phyloP scores from a whole-genome alignment of 2,113 vertebrate genomes.

The Perccottus glenii region DNA sequence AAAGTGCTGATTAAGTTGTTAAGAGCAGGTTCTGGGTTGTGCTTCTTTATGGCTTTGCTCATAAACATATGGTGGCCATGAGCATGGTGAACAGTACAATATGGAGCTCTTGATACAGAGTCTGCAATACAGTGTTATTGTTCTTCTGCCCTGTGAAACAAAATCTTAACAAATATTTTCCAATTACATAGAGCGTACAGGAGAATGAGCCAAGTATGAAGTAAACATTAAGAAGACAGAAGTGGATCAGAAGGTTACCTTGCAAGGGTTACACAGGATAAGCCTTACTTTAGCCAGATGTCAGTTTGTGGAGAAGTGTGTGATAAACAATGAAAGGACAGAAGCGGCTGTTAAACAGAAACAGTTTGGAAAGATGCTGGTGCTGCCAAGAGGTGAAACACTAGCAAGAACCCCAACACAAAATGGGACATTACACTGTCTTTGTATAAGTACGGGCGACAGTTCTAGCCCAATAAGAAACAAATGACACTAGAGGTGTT shows the following conservation, averaged over 20 bases:
- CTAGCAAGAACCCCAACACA: not conserved
- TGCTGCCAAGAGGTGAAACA: slow-evolving; percentile 21
- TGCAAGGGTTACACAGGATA: slow-evolving; percentile 4
- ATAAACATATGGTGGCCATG: too few species aligned
- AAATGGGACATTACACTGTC: slow-evolving; percentile 10
- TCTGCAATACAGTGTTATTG: not conserved
- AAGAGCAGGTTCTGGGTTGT: too few species aligned
- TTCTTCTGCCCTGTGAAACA: slow-evolving; percentile 1
- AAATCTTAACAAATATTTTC: not conserved
- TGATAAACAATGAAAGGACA: slow-evolving; percentile 38
- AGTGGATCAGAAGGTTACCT: slow-evolving; percentile 13
- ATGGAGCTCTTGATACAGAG: too few species aligned
- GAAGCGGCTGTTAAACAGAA: slow-evolving; percentile 13
- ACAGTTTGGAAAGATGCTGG: slow-evolving; percentile 1
- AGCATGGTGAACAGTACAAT: too few species aligned
- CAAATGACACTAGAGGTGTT: not conserved
- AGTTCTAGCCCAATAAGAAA: not conserved
- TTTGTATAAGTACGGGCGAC: too few species aligned
- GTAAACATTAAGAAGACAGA: too few species aligned
- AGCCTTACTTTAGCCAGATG: slow-evolving; percentile 27
- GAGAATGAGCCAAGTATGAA: too few species aligned
- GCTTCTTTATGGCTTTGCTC: too few species aligned
- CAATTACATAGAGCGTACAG: slow-evolving; percentile 3
- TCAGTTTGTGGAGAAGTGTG: slow-evolving; percentile 6
- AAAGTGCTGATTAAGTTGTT: not conserved